Evolutionary conservation across 2,797 vertebrate genomes (phyloP).

Genomic region (Hephaestus fuliginosus): DNA sequence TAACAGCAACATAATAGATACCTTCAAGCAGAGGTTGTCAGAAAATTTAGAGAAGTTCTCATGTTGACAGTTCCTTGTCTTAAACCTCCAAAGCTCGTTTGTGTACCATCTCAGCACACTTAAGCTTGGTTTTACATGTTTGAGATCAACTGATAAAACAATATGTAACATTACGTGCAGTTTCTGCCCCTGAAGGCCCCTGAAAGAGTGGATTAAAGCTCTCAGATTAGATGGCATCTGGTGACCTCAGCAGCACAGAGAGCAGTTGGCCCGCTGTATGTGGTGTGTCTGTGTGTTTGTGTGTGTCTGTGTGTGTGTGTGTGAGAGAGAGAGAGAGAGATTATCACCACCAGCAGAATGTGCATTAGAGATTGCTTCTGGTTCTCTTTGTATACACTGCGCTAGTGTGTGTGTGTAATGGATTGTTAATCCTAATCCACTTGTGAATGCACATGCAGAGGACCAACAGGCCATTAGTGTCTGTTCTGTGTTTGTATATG

Average conservation of each 20-base stretch:
- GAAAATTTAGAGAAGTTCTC: neutral
- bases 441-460: conserved; percentile 50
- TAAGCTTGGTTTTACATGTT: conserved; percentile 2
- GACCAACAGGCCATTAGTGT: conserved; percentile 63
- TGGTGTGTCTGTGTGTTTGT: conserved; percentile 34
- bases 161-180: neutral
- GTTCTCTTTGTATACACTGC: conserved; percentile 43
- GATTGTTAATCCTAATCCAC: conserved; percentile 78
- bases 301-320: conserved; percentile 50
- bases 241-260: conserved; percentile 69
- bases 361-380: conserved; percentile 76
- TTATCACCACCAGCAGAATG: conserved; percentile 65
- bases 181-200: conserved; percentile 14
- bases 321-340: conserved; percentile 42
- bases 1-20: too few species aligned
- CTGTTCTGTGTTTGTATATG: conserved; percentile 27
- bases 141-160: conserved; percentile 7
- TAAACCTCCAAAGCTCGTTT: neutral
- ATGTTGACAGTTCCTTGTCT: neutral
- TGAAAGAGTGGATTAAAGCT: conserved; percentile 70
- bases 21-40: too few species aligned
- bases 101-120: neutral
- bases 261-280: conserved; percentile 64
- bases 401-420: conserved; percentile 15
- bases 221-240: conserved; percentile 77